Evolutionary conservation across 2,888 invertebrate genomes (phyloP).

Genomic region (Selenia dentaria): DNA sequence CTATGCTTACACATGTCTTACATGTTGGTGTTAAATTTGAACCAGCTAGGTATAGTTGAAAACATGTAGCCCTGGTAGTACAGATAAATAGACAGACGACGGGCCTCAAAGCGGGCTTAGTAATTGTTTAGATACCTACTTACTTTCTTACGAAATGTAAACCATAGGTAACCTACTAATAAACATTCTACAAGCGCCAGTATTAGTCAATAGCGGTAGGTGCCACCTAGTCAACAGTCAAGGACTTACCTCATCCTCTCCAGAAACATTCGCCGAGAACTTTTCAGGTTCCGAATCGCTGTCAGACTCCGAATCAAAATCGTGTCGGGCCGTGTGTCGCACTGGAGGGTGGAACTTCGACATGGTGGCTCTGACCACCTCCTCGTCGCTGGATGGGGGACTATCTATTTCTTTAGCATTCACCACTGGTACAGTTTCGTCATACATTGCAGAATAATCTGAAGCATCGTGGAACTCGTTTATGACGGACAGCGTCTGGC

Average conservation of each 20-base stretch:
- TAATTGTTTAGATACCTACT: too few relatives aligned
- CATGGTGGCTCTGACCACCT: constrained; percentile 63
- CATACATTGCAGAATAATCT: constrained; percentile 75
- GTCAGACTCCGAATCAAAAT: constrained; percentile 75
- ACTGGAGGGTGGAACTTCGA: constrained; percentile 75
- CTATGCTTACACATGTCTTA: too few relatives aligned
- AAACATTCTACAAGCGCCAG: too few relatives aligned
- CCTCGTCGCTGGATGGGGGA: constrained; percentile 53
- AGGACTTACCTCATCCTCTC: constrained; percentile 59
- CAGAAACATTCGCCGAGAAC: constrained; percentile 51
- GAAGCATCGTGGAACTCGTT: constrained; percentile 38
- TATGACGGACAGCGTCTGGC: constrained; percentile 63
- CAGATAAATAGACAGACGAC: too few relatives aligned
- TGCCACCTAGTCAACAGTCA: too few relatives aligned
- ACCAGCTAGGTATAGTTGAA: too few relatives aligned
- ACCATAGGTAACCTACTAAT: too few relatives aligned
- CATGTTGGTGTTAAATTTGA: too few relatives aligned
- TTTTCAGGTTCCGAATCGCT: constrained; percentile 66
- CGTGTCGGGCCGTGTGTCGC: constrained; percentile 70
- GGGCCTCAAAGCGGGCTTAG: too few relatives aligned
- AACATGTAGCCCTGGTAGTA: too few relatives aligned
- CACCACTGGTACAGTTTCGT: constrained; percentile 84
- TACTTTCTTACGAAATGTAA: too few relatives aligned
- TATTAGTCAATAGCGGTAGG: too few relatives aligned
- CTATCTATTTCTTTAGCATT: constrained; percentile 85